A percentile compares a stretch with the other conserved stretches of the same genome.
Conservation (phyloP, 92 coral and sea anemone species). For the Umimayanthus chanpuru region DNA sequence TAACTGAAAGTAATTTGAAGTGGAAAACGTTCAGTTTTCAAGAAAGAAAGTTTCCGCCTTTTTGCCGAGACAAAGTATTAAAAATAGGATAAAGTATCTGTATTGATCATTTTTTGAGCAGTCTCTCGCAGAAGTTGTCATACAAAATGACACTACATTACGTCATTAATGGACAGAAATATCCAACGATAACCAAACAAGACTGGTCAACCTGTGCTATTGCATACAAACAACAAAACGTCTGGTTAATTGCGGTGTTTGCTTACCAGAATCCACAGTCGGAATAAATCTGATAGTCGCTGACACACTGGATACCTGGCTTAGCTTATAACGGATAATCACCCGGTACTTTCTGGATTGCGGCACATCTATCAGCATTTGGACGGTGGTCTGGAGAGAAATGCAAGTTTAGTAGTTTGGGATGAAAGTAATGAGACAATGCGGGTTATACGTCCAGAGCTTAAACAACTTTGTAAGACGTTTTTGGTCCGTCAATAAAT, state of each 20-base stretch:
- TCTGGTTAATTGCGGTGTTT: background rate
- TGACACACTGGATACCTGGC: constrained; percentile 55
- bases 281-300: constrained; percentile 82
- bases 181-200: too few species aligned
- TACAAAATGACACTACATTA: too few species aligned
- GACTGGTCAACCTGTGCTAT: background rate
- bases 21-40: too few species aligned
- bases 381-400: constrained; percentile 58
- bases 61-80: too few species aligned
- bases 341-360: constrained; percentile 83
- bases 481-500: too few species aligned
- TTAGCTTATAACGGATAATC: constrained; percentile 79
- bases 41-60: too few species aligned
- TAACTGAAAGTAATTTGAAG: too few species aligned
- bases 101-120: background rate
- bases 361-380: constrained; percentile 76
- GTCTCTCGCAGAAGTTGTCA: background rate
- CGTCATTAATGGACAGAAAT: too few species aligned
- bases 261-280: constrained; percentile 82
- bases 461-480: too few species aligned
- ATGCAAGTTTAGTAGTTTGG: too few species aligned
- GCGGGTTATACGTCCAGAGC: too few species aligned
- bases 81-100: background rate
- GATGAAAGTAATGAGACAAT: too few species aligned
- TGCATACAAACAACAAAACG: background rate